A percentile compares a stretch with the other conserved stretches of the same genome.
These are phyloP conservation scores for Netelia fuscicornis DNA, from an alignment of 2,888 invertebrate species.

Conservation along the genomic window DNA sequence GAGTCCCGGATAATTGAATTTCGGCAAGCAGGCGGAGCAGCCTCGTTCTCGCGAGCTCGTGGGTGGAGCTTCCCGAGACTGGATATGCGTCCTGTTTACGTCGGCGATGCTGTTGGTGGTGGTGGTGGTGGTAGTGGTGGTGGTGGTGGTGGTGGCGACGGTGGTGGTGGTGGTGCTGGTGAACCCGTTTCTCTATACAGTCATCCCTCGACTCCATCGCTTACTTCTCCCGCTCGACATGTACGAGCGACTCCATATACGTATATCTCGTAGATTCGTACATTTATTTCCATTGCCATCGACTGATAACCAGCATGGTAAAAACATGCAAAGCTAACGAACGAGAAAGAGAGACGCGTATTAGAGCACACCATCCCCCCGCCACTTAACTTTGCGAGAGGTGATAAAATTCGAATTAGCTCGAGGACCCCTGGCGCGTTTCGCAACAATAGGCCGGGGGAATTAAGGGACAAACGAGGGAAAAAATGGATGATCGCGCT, in stretches of 20 bases:
- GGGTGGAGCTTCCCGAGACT: conserved; percentile 78
- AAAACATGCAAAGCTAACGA: background rate
- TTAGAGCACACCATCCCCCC: background rate
- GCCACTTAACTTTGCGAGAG: conserved; percentile 1
- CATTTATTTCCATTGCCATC: too few relatives aligned
- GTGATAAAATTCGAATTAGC: conserved; percentile 68
- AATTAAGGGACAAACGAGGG: conserved; percentile 57
- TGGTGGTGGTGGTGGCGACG: too few relatives aligned
- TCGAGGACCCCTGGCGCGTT: conserved; percentile 51
- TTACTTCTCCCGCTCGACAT: too few relatives aligned
- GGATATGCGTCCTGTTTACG: background rate
- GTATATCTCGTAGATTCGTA: too few relatives aligned
- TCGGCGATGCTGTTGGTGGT: conserved; percentile 22
- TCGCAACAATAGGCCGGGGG: conserved; percentile 41
- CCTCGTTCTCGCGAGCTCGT: conserved; percentile 67
- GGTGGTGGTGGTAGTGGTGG: too few relatives aligned
- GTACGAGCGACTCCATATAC: too few relatives aligned
- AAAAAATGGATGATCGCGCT: conserved; percentile 37
- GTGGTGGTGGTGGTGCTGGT: too few relatives aligned
- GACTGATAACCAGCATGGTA: background rate
- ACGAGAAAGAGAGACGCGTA: background rate
- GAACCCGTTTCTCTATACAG: too few relatives aligned
- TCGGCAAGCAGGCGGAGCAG: conserved; percentile 79
- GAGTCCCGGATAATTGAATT: conserved; percentile 76
- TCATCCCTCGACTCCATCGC: too few relatives aligned